Base-by-base conservation (phyloP, 2,113 vertebrate genomes). In the Odontophorus gujanensis region DNA sequence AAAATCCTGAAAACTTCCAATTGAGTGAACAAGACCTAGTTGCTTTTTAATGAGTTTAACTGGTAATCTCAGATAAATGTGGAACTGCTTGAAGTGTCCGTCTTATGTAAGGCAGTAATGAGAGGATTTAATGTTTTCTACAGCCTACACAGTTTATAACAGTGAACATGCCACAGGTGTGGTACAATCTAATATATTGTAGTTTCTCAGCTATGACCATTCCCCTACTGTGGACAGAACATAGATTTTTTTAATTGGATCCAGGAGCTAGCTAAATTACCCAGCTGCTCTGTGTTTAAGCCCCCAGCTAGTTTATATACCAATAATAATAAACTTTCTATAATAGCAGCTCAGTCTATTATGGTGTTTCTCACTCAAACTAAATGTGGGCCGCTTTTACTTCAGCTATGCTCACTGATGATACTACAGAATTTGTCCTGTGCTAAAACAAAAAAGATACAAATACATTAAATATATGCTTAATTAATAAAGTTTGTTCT, bases 251-350 rank as follows among this genome's bases (percentile, higher is more conserved):
- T 97, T 96, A 98, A 98, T 96, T 97, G 97, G 97, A 97, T 98
- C 96, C 98, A 98, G 97, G 97, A 97, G 97, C 91, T 96, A 96
- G 96, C 96, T 97, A 97, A 98, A 98, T 98, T 97, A 96, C 94
- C 97, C 97, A 97, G 94, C 96, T 97, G 96, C 97, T 97, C 96
- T 95, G 94, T 88, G 95, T 97, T 97, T 89, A 97, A 97, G 94
- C 95, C 96, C 96, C 96, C 95, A 97, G 96, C 96, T 91, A 96
- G 96, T 97, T 97, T 96, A 96, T 93, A 96, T 77, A 97, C 96
- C 97, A 97, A 97, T 97, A 97, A 98, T 97, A 97, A 98, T 97
- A 97, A 98, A 98, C 95, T 97, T 97, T 90, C 96, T 89, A 68
- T 94, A 97, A 96, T 87, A 95, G 96, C 92, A 86, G 83, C 88